phyloP scores from a whole-genome alignment of 1,140 invertebrate species.

The Bilobella aurantiaca region DNA sequence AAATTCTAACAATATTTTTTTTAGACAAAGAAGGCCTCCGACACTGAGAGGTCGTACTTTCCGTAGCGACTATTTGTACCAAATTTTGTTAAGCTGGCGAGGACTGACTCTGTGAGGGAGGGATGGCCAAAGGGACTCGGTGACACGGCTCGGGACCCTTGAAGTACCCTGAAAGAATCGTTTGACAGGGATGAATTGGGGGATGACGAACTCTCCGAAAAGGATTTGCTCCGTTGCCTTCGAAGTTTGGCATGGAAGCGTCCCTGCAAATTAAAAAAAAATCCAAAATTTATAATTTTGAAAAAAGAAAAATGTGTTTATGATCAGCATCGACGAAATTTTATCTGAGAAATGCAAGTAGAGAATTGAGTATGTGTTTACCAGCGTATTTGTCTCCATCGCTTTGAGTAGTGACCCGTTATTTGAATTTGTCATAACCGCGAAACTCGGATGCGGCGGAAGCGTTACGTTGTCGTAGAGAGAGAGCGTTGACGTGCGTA shows the following conservation, averaged over 20 bases:
- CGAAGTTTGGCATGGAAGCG: background rate
- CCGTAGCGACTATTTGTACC: slow-evolving; percentile 6
- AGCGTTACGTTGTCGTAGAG: slow-evolving; percentile 25
- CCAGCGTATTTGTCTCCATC: background rate
- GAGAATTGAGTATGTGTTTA: too few species aligned
- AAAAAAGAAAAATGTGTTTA: background rate
- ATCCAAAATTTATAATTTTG: background rate
- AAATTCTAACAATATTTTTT: background rate
- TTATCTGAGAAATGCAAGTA: too few species aligned
- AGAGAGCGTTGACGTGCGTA: slow-evolving; percentile 15
- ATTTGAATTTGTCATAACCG: background rate
- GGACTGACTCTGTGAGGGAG: slow-evolving; percentile 9
- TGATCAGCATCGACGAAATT: too few species aligned
- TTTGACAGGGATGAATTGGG: background rate
- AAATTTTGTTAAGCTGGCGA: slow-evolving; percentile 12
- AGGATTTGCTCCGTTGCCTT: slow-evolving; percentile 4
- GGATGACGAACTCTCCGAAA: slow-evolving; percentile 1
- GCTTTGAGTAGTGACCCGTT: background rate
- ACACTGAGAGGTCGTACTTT: slow-evolving; percentile 24
- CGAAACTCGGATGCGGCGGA: background rate
- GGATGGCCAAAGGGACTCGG: background rate
- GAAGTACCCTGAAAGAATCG: background rate
- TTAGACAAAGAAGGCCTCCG: slow-evolving; percentile 26
- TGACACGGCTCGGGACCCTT: background rate
- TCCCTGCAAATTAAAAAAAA: background rate